A percentile compares a stretch with the other conserved stretches of the same genome.
Evolutionary conservation across 2,113 vertebrate species (phyloP).

Genomic region (Mobula birostris): DNA sequence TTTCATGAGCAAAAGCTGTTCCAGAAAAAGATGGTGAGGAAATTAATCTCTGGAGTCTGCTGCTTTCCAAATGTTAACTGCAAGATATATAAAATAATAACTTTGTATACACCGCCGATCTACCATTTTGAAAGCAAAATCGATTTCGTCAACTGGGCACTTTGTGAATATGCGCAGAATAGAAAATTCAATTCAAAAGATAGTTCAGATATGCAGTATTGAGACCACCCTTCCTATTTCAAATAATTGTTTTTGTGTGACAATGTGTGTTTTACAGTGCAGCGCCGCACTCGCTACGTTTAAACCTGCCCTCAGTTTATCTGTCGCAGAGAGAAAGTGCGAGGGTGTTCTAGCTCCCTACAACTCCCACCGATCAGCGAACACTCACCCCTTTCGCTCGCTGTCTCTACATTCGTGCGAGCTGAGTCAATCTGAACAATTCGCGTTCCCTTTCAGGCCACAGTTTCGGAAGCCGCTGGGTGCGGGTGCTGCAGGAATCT

Average conservation of each 20-base stretch:
- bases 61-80: not conserved
- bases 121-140: not conserved
- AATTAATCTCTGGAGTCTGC: not conserved
- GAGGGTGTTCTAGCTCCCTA: not conserved
- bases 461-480: not conserved
- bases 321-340: not conserved
- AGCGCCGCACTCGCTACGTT: not conserved
- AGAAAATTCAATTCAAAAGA: not conserved
- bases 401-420: not conserved
- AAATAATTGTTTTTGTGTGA: slow-evolving; percentile 8
- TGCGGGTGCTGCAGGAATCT: not conserved
- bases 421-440: not conserved
- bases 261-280: not conserved
- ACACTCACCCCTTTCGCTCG: not conserved
- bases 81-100: not conserved
- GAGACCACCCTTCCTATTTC: not conserved
- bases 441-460: not conserved
- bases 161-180: too few relatives aligned
- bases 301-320: slow-evolving; percentile 9
- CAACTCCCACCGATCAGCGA: not conserved
- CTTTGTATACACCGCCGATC: not conserved
- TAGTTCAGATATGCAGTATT: not conserved
- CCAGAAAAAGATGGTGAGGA: not conserved
- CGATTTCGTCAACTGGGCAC: not conserved
- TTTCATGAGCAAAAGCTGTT: not conserved